Base-by-base conservation (phyloP, 2,797 vertebrate genomes). In the Manis crassicaudata region DNA sequence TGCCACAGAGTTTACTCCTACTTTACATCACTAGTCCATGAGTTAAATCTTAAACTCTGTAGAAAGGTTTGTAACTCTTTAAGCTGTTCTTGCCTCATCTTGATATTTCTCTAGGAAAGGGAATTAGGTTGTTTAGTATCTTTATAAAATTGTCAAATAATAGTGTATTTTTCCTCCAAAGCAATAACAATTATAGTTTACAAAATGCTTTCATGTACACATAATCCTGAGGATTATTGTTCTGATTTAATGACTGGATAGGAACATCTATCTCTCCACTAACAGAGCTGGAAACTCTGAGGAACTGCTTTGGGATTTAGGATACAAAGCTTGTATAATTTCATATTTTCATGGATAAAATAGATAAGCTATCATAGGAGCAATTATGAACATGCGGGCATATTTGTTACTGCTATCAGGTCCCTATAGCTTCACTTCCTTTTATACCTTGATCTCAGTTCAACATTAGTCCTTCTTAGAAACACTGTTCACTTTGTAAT, bases 51-150 rank as follows among this genome's bases (percentile, higher is more conserved):
- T 95, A 96, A 97, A 97, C 93, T 95, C 76, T 84, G 16, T 68
- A 75, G 81, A 94, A 92, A 91, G 27, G 62, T 95, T 91, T 96
- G 62, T 91, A 96, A 87, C 88, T 86, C 72, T 91, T 96, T 72
- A 94, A 94, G 92, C 70, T 91, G 35, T 75, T 90, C 84, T 86
- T 83, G 68, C 89, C 75, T 96, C 77, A 77, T 93, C 77, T 95
- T 81, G 79, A 91, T 87, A 35, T 50, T 89, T 80, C 43, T 75
- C 70, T 75, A 70, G 86, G 86, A 95, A 89, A 75, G 77, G 65
- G 88, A 90, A 97, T 97, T 94, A 54, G 37, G 63, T 84, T 96
- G 85, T 92, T 97, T 72, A 96, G 54, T 72, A 43, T 94, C 91
- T 96, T 95, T 83, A 80, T 91, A 68, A 95, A 96, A 94, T 72